A percentile compares a stretch with the other conserved stretches of the same genome.
These are phyloP conservation scores for Pachydiplax longipennis DNA, from an alignment of 2,888 invertebrate genomes.

Conservation along the genomic window DNA sequence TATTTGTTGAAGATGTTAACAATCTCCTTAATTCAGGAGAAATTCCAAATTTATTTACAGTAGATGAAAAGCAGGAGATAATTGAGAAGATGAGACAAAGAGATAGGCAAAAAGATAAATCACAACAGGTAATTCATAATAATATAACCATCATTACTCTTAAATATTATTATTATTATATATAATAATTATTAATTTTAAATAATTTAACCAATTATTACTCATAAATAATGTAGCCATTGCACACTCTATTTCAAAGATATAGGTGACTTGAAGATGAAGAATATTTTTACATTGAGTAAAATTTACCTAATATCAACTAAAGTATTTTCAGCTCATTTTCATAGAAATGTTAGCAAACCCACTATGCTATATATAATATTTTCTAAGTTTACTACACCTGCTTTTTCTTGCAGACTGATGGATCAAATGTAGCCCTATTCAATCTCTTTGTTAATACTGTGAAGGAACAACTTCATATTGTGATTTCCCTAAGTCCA, in stretches of 20 bases:
- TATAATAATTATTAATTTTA: too few relatives aligned
- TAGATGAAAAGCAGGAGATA: slow-evolving; percentile 88
- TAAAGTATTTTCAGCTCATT: neutral
- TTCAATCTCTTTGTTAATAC: slow-evolving; percentile 89
- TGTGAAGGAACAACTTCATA: slow-evolving; percentile 88
- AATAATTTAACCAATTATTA: too few relatives aligned
- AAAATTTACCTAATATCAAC: neutral
- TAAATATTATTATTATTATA: too few relatives aligned
- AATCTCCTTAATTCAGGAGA: slow-evolving; percentile 93
- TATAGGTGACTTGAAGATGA: too few relatives aligned
- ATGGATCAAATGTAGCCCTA: slow-evolving; percentile 88
- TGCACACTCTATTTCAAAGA: too few relatives aligned
- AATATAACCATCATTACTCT: too few relatives aligned
- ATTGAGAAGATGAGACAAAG: slow-evolving; percentile 90
- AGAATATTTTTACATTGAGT: neutral
- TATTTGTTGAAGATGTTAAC: slow-evolving; percentile 90
- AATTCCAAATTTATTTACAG: slow-evolving; percentile 86
- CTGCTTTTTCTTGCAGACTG: slow-evolving; percentile 66
- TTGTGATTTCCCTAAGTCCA: slow-evolving; percentile 89
- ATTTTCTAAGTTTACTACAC: too few relatives aligned
- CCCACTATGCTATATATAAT: neutral
- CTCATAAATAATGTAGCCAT: too few relatives aligned
- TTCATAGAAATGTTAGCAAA: neutral
- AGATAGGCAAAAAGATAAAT: slow-evolving; percentile 86
- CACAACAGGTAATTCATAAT: slow-evolving; percentile 65